Percentiles rank a stretch among this genome's conserved stretches.
Conservation (phyloP, 1,140 invertebrate genomes). For the Mactra quadrangularis region DNA sequence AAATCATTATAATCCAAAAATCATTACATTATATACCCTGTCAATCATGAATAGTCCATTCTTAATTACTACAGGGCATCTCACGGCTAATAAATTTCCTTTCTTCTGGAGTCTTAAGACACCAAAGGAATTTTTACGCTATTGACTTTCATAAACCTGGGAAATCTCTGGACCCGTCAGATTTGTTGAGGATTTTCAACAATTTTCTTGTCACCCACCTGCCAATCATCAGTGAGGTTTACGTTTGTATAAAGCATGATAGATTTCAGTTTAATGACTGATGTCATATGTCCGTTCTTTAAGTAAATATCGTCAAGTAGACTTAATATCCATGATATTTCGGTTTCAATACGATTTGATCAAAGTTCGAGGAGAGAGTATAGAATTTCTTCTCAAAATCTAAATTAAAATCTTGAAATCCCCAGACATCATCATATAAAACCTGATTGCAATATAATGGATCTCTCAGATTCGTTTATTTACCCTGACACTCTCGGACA, state of each 20-base stretch:
- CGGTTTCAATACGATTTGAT: neutral
- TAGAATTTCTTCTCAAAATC: constrained; percentile 50
- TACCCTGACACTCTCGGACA: constrained; percentile 9
- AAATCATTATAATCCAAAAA: constrained; percentile 24
- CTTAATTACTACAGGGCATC: constrained; percentile 13
- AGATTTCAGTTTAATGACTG: constrained; percentile 60
- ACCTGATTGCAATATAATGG: constrained; percentile 50
- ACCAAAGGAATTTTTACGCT: constrained; percentile 14
- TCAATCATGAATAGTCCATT: constrained; percentile 2
- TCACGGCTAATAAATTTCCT: constrained; percentile 25
- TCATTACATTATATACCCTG: constrained; percentile 26
- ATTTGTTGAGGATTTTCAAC: constrained; percentile 31
- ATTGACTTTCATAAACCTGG: constrained; percentile 41
- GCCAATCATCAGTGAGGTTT: constrained; percentile 42
- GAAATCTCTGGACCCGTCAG: constrained; percentile 20
- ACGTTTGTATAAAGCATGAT: constrained; percentile 47
- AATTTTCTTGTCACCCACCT: constrained; percentile 58
- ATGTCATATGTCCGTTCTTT: constrained; percentile 52
- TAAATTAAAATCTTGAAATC: constrained; percentile 46
- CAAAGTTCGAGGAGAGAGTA: constrained; percentile 10
- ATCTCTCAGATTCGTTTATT: constrained; percentile 9
- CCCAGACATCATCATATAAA: neutral
- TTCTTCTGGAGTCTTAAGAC: constrained; percentile 24
- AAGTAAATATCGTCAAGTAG: constrained; percentile 57
- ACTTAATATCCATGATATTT: constrained; percentile 57